Evolutionary conservation across 35 echinoderm and acorn worm species (phyloP).

Genomic region (Ophioderma brevispina): DNA sequence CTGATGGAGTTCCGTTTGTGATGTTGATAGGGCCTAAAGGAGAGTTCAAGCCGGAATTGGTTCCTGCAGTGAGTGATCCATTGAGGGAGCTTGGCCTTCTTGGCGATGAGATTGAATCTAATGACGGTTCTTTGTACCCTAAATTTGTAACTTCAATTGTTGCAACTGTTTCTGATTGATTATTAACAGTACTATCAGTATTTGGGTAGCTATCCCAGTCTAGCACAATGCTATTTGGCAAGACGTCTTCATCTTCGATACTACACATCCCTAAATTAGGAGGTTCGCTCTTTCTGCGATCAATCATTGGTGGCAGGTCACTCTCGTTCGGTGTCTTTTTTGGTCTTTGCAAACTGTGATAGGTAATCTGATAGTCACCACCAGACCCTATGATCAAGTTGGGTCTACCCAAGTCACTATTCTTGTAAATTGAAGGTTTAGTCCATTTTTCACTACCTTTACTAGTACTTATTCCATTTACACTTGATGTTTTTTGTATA

Average conservation of each 20-base stretch:
- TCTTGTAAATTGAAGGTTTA: neutral
- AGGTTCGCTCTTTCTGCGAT: neutral
- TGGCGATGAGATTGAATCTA: neutral
- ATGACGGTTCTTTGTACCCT: neutral
- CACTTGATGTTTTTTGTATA: neutral
- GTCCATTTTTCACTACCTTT: neutral
- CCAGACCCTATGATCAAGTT: neutral
- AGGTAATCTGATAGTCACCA: neutral
- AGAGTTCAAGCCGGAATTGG: neutral
- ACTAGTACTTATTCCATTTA: neutral
- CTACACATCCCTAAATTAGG: neutral
- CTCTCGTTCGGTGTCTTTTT: neutral
- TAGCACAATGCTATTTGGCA: neutral
- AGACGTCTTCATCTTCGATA: neutral
- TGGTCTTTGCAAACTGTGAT: neutral
- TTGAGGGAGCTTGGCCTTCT: conserved; percentile 15
- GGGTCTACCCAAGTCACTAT: neutral
- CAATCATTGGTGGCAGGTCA: neutral
- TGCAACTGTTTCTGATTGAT: neutral
- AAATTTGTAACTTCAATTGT: conserved; percentile 24
- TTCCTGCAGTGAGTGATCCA: conserved; percentile 2
- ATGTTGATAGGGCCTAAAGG: neutral
- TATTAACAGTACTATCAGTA: neutral
- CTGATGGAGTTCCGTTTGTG: neutral
- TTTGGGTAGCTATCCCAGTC: conserved; percentile 2